These are phyloP conservation scores for Oxytorus armatus DNA, from an alignment of 2,888 invertebrate species.

Conservation along the genomic window DNA sequence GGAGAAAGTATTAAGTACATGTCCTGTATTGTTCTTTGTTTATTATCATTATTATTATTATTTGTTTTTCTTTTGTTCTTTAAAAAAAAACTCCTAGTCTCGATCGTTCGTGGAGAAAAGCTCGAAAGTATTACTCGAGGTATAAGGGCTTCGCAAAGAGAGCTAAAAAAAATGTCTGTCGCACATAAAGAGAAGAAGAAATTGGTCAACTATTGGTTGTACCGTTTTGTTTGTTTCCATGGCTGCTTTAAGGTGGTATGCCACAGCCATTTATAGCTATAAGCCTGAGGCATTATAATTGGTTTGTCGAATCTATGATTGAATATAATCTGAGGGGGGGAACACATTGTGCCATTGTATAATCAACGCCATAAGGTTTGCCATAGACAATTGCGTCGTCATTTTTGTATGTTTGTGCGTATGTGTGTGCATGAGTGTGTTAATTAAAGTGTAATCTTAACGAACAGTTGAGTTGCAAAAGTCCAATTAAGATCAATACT, in stretches of 20 bases:
- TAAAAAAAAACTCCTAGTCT: conserved; percentile 54
- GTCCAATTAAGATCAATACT: background rate
- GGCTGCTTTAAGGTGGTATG: conserved; percentile 7
- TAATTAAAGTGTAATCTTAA: conserved; percentile 8
- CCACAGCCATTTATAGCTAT: conserved; percentile 52
- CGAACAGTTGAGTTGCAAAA: conserved; percentile 1
- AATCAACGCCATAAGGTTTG: conserved; percentile 65
- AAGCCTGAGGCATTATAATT: conserved; percentile 47
- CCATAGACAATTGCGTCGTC: conserved; percentile 64
- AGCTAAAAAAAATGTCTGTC: background rate
- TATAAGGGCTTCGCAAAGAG: conserved; percentile 18
- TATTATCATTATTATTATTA: no score
- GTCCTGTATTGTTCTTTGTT: conserved; percentile 17
- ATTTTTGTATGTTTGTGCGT: conserved; percentile 33
- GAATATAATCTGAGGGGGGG: conserved; percentile 2
- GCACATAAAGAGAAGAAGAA: background rate
- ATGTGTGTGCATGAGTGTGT: conserved; percentile 37
- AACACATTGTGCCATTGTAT: conserved; percentile 62
- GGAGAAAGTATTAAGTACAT: conserved; percentile 41
- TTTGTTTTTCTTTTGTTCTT: conserved; percentile 21
- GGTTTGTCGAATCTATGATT: conserved; percentile 19
- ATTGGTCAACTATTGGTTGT: background rate
- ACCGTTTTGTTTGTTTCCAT: conserved; percentile 7
- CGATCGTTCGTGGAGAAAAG: conserved; percentile 50
- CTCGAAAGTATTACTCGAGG: conserved; percentile 53